Percentiles rank a stretch among this genome's conserved stretches.
Conservation (phyloP, 2,888 invertebrate genomes). For the Conus canariensis region DNA sequence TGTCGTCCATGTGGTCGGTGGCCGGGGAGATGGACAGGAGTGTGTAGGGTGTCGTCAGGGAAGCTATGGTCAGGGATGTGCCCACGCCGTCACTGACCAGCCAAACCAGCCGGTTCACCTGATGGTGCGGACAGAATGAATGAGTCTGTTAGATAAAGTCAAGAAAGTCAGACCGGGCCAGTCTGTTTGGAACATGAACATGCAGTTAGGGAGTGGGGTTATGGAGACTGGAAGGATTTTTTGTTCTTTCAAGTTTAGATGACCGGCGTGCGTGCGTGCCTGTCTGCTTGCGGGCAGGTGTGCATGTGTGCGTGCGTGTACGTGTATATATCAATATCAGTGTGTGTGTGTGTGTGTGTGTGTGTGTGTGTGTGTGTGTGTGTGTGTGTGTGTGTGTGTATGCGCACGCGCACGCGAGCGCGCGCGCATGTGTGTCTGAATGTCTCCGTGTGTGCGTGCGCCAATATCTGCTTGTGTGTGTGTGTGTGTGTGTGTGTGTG, state of each 20-base stretch:
- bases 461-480: not conserved
- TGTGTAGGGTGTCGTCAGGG: not conserved
- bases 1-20: conserved; percentile 21
- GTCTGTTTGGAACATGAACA: not conserved
- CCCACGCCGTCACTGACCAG: conserved; percentile 48
- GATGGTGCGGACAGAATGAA: not conserved
- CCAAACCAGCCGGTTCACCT: conserved; percentile 44
- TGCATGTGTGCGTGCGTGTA: no score
- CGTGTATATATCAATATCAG: no score
- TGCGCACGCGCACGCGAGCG: not conserved
- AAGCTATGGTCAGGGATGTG: not conserved
- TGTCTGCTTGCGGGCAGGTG: no score
- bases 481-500: conserved; percentile 10
- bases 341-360: no score
- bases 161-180: not conserved
- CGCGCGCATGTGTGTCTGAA: no score
- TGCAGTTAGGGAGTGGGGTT: not conserved
- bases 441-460: not conserved
- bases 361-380: no score
- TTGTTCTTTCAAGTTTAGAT: not conserved
- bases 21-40: conserved; percentile 37
- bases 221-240: not conserved
- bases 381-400: no score
- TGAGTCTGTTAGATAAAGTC: no score
- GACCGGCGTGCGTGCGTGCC: no score